Base-by-base conservation (phyloP, 1,140 invertebrate genomes). In the Neodiprion virginianus region DNA sequence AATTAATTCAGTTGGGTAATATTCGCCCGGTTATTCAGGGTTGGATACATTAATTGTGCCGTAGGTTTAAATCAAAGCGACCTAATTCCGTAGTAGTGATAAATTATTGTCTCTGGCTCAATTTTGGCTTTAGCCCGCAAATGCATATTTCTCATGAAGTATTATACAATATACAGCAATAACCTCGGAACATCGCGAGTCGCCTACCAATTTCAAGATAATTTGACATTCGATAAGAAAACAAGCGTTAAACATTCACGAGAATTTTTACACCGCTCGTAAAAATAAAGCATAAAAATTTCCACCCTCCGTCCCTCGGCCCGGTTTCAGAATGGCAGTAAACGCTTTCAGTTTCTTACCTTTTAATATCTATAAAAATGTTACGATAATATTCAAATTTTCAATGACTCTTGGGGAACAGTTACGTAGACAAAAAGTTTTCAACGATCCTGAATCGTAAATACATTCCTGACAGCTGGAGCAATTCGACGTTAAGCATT, bases 221-320 rank as follows among this genome's bases (percentile, higher is more conserved):
- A 69, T 69, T 69, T 47, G 67, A 23, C 67, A 47, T 69, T 23
- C 11, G 0, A 21, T 69, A 23, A 69, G 40, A 69, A 69, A 69
- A 69, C 67, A 69, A 69, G 67, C 67, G 40, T 69, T 69, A 69
- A 69, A 69, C 14, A 69, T 69, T 69, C 67, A 69, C 21, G 67
- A 69, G 67, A 69, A 69, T 21, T 69, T 69, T 69, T 23, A 69
- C 28, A 40, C 40, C 21, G 67, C 67, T 69, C 67, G 67, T 69
- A 69, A 69, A 69, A 21, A 69, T 47, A 69, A 69, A 12, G 21
- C 67, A 47, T 69, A 14, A 69, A 69, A 69, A 17, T 69, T 69
- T 69, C 67, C 21, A 10, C 67, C 21, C 9, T 23, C 14, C 11
- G 7, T 69, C 61, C 28, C 2, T 40, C 28, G 28, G 28, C 28